phyloP scores from a whole-genome alignment of 2,888 invertebrate genomes.

The Ophioninae sp. region DNA sequence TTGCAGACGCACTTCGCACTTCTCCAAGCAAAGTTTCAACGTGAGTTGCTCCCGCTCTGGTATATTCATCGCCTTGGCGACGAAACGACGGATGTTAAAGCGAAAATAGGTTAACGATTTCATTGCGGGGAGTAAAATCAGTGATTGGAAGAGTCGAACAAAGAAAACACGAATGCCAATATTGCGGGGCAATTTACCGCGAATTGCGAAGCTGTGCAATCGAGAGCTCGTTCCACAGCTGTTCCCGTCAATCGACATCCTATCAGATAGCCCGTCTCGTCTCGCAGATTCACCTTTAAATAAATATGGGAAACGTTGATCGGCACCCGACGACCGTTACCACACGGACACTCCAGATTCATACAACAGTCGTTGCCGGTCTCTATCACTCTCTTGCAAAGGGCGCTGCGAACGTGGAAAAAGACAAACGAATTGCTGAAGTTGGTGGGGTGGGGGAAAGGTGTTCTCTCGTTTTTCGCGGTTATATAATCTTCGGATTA shows the following conservation, averaged over 20 bases:
- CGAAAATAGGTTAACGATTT: too few species aligned
- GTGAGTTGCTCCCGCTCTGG: conserved; percentile 72
- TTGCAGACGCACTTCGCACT: conserved; percentile 76
- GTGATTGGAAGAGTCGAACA: too few species aligned
- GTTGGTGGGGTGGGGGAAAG: too few species aligned
- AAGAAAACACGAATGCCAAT: not conserved
- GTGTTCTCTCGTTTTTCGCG: not conserved
- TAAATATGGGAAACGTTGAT: conserved; percentile 72
- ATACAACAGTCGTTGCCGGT: conserved; percentile 76
- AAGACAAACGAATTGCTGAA: not conserved
- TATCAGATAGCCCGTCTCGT: conserved; percentile 78
- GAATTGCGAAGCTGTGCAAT: conserved; percentile 71
- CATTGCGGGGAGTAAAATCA: too few species aligned
- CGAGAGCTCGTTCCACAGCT: conserved; percentile 74
- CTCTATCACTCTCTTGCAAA: conserved; percentile 74
- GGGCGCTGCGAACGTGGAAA: conserved; percentile 68
- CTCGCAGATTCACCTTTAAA: conserved; percentile 76
- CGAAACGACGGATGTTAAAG: not conserved
- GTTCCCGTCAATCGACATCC: conserved; percentile 75
- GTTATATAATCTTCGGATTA: conserved; percentile 43
- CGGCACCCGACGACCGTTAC: conserved; percentile 75
- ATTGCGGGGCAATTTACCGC: conserved; percentile 65
- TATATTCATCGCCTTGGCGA: conserved; percentile 70
- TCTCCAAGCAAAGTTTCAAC: conserved; percentile 70
- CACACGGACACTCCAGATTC: conserved; percentile 78